Evolutionary conservation across 1,140 invertebrate species (phyloP), one percentile per base, ranked within the genome.

Genomic region (Drosophila aff.): DNA sequence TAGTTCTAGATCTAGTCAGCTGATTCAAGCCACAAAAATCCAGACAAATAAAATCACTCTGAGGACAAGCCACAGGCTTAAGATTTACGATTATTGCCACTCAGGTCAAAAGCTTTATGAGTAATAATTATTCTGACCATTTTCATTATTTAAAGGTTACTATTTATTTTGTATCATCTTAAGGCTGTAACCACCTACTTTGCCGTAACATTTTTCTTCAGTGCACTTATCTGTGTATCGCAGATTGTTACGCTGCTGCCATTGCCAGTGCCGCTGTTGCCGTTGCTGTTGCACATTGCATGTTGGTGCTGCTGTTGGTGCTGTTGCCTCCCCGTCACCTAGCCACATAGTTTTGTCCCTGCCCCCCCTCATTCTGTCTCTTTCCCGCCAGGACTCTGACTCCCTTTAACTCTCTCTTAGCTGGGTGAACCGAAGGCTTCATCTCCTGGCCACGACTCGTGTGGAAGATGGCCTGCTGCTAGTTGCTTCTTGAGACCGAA

Each of bases 141-240:
- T 33, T 33, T 33, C 9, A 33, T 33, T 33, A 33, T 11, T 33
- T 33, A 33, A 33, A 33, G 31, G 8, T 33, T 33, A 10, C 9
- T 2, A 33, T 5, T 33, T 3, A 9, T 1, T 11, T 33, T 10
- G 4, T 33, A 33, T 33, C 0, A 16, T 18, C 4, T 18, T 9
- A 9, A 0, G 9, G 16, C 43, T 10, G 0, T 7, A 6, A 23
- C 23, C 23, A 21, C 4, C 3, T 0, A 49, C 2, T 26, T 26
- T 33, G 9, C 13, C 2, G 4, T 16, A 28, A n/a, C 2, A 28
- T 4, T 44, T 60, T 33, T 6, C 3, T 1, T 50, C 6, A 50
- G 33, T 77, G 74, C n/a, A 68, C n/a, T 28, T 74, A 55, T 68
- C 74, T 68, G 21, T 77, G 64, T 67, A 77, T 68, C 57, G 75